Evolutionary conservation across 2,888 invertebrate species (phyloP).

Genomic region (Eledona agricola): DNA sequence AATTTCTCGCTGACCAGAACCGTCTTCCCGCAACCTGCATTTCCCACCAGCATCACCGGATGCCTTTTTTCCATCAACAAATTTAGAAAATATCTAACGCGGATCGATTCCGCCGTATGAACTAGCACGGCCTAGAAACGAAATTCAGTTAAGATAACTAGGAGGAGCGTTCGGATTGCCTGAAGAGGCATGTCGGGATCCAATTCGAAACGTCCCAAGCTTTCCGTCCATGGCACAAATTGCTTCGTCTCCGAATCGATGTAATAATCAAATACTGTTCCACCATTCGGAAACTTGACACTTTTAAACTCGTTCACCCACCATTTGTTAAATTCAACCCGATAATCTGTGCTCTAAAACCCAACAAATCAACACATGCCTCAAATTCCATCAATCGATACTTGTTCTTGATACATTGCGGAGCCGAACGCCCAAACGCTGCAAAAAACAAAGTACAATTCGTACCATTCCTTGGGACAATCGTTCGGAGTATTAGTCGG

Average conservation of each 20-base stretch:
- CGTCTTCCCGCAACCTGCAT: slow-evolving; percentile 94
- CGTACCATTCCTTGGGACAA: slow-evolving; percentile 94
- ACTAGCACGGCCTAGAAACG: slow-evolving; percentile 82
- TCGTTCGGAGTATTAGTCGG: slow-evolving; percentile 86
- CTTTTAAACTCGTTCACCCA: slow-evolving; percentile 96
- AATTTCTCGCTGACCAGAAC: slow-evolving; percentile 79
- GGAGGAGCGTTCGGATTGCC: slow-evolving; percentile 60
- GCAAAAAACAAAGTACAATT: slow-evolving; percentile 95
- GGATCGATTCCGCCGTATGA: slow-evolving; percentile 91
- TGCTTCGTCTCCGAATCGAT: slow-evolving; percentile 91
- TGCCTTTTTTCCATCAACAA: slow-evolving; percentile 86
- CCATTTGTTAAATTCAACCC: slow-evolving; percentile 94
- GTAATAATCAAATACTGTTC: slow-evolving; percentile 95
- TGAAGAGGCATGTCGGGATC: slow-evolving; percentile 92
- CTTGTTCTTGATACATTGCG: slow-evolving; percentile 95
- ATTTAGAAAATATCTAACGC: slow-evolving; percentile 89
- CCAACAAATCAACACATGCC: background rate
- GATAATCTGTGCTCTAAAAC: slow-evolving; percentile 69
- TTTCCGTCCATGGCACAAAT: slow-evolving; percentile 89
- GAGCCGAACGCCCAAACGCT: slow-evolving; percentile 98
- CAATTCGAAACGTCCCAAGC: slow-evolving; percentile 88
- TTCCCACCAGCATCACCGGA: slow-evolving; percentile 95
- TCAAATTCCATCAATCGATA: slow-evolving; percentile 40
- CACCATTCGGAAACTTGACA: slow-evolving; percentile 89
- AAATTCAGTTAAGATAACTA: slow-evolving; percentile 11